These are phyloP conservation scores for Neodiprion fabricii DNA, from an alignment of 1,140 invertebrate species.

Conservation along the genomic window DNA sequence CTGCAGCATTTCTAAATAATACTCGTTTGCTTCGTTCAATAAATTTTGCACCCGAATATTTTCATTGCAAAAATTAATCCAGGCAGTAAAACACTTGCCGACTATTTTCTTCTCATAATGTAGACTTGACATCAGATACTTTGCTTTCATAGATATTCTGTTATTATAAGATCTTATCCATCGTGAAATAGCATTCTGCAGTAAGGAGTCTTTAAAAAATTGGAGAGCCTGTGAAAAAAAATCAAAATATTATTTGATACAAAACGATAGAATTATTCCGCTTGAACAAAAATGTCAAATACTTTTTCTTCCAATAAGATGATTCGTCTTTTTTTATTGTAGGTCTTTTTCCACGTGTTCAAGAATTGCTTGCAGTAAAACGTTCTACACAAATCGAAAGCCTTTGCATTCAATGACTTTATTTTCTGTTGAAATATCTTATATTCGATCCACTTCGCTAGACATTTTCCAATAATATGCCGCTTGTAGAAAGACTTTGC, in stretches of 20 bases:
- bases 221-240: conserved; percentile 8
- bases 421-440: not conserved
- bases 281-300: not conserved
- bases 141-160: conserved; percentile 15
- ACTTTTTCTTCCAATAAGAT: not conserved
- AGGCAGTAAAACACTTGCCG: conserved; percentile 14
- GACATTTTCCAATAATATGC: conserved; percentile 15
- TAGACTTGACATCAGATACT: conserved; percentile 11
- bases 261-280: not conserved
- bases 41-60: conserved; percentile 19
- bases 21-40: conserved; percentile 15
- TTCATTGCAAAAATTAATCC: conserved; percentile 17
- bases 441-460: conserved; percentile 7
- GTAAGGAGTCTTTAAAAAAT: conserved; percentile 8
- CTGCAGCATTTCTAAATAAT: conserved; percentile 26
- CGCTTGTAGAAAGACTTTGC: conserved; percentile 12
- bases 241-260: too few relatives aligned
- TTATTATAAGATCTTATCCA: conserved; percentile 9
- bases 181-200: not conserved
- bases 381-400: not conserved
- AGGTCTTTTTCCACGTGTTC: not conserved
- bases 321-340: not conserved
- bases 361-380: not conserved
- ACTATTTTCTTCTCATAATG: conserved; percentile 22
- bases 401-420: not conserved